Evolutionary conservation across 2,888 invertebrate genomes (phyloP).

Genomic region (Nephrotoma guestfalica): DNA sequence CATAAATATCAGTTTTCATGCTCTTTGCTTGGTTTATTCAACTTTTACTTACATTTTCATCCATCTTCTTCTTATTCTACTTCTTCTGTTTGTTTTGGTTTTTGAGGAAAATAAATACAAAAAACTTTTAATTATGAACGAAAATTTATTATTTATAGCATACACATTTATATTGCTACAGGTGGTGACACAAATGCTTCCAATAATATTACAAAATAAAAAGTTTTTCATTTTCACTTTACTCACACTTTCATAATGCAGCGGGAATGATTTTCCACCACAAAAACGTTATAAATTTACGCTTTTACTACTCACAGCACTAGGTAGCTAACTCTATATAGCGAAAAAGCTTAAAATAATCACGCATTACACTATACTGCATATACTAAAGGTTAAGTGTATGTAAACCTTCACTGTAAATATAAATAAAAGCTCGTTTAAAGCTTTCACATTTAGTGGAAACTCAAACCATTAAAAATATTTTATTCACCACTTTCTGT

Average conservation of each 20-base stretch:
- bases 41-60: neutral
- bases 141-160: neutral
- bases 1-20: neutral
- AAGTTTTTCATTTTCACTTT: neutral
- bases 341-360: neutral
- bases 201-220: neutral
- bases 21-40: neutral
- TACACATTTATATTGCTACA: neutral
- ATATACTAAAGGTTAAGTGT: neutral
- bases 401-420: neutral
- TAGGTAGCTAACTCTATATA: neutral
- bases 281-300: neutral
- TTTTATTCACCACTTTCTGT: neutral
- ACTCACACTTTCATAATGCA: neutral
- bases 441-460: neutral
- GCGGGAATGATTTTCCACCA: neutral
- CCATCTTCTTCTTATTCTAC: neutral
- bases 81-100: neutral
- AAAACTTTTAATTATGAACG: neutral
- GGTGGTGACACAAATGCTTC: neutral
- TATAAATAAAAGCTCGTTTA: neutral
- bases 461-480: neutral
- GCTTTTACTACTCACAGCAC: neutral
- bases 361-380: neutral
- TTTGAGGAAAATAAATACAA: neutral